phyloP scores from a whole-genome alignment of 2,888 invertebrate genomes.

The Julus scandinavius region DNA sequence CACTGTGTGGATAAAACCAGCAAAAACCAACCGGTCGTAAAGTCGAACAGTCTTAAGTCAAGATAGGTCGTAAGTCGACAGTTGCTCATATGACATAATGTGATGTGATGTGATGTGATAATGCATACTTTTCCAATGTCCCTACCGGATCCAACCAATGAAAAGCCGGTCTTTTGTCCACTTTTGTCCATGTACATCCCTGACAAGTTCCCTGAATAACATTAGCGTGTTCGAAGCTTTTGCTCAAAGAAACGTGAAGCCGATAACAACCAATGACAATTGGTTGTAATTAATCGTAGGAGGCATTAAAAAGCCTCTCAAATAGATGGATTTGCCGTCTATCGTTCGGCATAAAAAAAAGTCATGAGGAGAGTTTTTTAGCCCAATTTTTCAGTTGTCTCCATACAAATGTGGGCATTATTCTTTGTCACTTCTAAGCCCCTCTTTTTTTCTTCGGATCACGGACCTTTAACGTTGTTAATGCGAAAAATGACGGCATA shows the following conservation, averaged over 20 bases:
- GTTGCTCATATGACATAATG: no score
- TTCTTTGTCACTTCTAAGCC: constrained; percentile 33
- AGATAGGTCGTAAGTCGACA: no score
- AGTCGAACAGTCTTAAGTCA: no score
- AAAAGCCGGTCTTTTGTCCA: not conserved
- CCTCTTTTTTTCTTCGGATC: constrained; percentile 33
- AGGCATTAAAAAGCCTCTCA: constrained; percentile 26
- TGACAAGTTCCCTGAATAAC: not conserved
- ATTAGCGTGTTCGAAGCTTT: not conserved
- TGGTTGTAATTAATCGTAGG: constrained; percentile 20
- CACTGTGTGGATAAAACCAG: no score
- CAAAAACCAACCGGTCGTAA: no score
- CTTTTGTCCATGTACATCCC: not conserved
- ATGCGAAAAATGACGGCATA: constrained; percentile 27
- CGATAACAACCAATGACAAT: constrained; percentile 27
- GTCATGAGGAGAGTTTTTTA: constrained; percentile 17
- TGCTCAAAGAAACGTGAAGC: constrained; percentile 20
- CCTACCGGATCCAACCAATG: not conserved
- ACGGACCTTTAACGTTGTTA: constrained; percentile 33
- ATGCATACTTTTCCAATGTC: not conserved
- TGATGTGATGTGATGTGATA: not conserved
- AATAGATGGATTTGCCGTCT: constrained; percentile 33
- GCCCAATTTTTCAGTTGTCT: constrained; percentile 33
- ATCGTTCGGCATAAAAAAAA: not conserved
- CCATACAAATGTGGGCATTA: constrained; percentile 26